Evolutionary conservation across 1,140 invertebrate species (phyloP), one percentile per base, ranked within the genome.

Genomic region (Bombus consobrinus): DNA sequence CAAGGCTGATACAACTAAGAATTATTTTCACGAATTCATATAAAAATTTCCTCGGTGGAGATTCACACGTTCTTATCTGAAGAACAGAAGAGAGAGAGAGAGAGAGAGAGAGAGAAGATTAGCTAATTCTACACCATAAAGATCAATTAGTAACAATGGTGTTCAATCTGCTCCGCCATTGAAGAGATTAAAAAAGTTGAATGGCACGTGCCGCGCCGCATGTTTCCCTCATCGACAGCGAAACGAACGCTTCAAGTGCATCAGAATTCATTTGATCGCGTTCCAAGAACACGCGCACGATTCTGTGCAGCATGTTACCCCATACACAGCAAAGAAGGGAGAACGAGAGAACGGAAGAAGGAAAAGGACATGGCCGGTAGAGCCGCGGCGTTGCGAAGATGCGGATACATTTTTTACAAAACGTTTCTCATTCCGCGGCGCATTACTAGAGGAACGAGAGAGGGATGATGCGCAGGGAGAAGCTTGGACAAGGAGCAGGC

Each of bases 391-490:
- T 64, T 84, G 77, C 91, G 92, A 94, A 94, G 92, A 95, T 93
- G 92, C 91, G 92, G 91, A 95, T 94, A 93, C 87, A 93, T 92
- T 94, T 94, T 94, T 94, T 94, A 93, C 92, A 94, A 95, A 94
- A 94, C 94, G 91, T 95, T 94, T 94, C 94, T 95, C 94, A 94
- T 94, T 94, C 93, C 92, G 92, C 90, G 91, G 94, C 91, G 91
- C 92, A 95, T 94, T 95, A 91, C 81, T 80, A 83, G 89, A 89
- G 88, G 89, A 92, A 93, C 84, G 87, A 77, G 84, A 90, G 85
- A 88, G 91, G 90, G 91, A 92, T 93, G 93, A 92, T 91, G 88
- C 92, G 89, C 91, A 82, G 73, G 85, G 84, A 82, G 81, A 76
- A 89, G 76, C 86, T 86, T 80, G 88, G 89, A 86, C 83, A 84